Conservation (phyloP, 2,797 vertebrate genomes). For the Propithecus perrieri region DNA sequence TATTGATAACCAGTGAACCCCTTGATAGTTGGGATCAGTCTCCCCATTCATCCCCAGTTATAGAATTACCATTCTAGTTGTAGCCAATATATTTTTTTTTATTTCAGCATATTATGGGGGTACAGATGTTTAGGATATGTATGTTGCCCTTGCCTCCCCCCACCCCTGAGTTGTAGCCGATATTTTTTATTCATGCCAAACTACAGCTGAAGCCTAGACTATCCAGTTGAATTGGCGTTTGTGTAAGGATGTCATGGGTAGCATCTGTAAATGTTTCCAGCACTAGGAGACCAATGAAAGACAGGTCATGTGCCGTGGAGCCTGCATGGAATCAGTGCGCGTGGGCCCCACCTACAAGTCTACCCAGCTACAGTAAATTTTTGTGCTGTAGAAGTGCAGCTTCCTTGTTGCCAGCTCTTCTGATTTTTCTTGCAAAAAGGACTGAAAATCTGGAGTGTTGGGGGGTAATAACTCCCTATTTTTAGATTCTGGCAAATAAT, state of each 20-base stretch:
- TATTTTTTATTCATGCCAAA: not conserved
- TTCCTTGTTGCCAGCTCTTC: not conserved
- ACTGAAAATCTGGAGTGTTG: not conserved
- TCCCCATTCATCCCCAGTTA: not conserved
- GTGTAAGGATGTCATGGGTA: not conserved
- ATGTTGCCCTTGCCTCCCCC: no score
- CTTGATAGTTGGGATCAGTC: not conserved
- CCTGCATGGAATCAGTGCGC: not conserved
- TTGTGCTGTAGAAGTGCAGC: accelerated
- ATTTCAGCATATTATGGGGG: no score
- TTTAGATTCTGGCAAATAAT: constrained; percentile 53
- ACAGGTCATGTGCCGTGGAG: accelerated
- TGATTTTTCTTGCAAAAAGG: not conserved
- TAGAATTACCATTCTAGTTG: not conserved
- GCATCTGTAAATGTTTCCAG: not conserved
- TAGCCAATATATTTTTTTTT: no score
- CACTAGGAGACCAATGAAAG: not conserved
- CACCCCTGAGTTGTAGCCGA: not conserved
- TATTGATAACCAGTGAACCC: not conserved
- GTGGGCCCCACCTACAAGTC: not conserved
- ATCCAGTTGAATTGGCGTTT: not conserved
- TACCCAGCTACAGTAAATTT: not conserved
- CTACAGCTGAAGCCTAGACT: not conserved
- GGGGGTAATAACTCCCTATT: not conserved
- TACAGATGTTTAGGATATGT: no score